Evolutionary conservation across 64 coral and sea anemone species (phyloP), one percentile per base, ranked within the genome.

Genomic region (Porites australiensis): DNA sequence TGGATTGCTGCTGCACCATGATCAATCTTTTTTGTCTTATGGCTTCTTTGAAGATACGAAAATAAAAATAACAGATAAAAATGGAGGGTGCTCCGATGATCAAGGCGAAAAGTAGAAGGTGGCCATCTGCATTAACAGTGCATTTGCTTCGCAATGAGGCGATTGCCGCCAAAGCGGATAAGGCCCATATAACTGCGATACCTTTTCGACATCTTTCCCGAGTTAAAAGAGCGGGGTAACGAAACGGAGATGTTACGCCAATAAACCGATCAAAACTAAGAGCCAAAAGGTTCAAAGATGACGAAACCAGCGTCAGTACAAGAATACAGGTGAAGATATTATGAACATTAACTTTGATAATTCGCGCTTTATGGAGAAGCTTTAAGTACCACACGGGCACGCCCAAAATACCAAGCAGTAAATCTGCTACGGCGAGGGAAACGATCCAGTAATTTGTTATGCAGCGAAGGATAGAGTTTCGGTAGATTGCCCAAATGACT

Each of bases 191-290:
- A 0, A 8, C 58, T 2, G 43, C 60, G 14, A 63, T 82, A 2
- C 27, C 44, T 82, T 45, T 63, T 10, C 2, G 12, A 44, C 58
- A 64, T 61, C 14, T 64, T 46, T 14, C 22, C 6, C 14, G 58
- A 9, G 79, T 63, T 48, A 82, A 5, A 5, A 43, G 11, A 14
- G 27, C 64, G 1, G 27, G 55, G 21, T 82, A 63, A 2, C 48
- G 58, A 61, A 82, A 58, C 18, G 58, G 79, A 2, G 58, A 62
- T 2, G 27, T 64, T 3, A 82, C 58, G 15, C 58, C 58, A 2
- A 82, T 43, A 82, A 64, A 82, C 6, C 58, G 79, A 64, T 82
- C 79, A 8, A 63, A 82, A 59, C 79, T 82, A 3, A 82, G 21
- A 12, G 53, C 77, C 20, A 80, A 13, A 61, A 60, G 77, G 54